Conservation (phyloP, 1,140 invertebrate species). For the Hydropsyche tenuis region DNA sequence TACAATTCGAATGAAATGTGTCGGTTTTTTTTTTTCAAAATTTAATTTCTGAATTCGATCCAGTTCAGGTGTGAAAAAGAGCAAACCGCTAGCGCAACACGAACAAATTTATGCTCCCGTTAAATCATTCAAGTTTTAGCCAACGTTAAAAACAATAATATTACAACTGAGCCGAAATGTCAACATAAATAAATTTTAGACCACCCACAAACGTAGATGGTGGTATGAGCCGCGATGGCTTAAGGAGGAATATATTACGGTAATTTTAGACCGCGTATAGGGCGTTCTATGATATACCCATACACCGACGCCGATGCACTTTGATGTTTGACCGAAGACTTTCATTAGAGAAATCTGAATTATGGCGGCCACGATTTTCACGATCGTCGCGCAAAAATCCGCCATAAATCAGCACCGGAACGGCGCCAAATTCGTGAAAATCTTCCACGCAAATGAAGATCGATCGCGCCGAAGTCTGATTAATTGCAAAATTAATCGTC, state of each 20-base stretch:
- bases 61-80: too few species aligned
- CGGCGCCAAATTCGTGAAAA: background rate
- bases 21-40: background rate
- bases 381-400: slow-evolving; percentile 3
- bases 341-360: slow-evolving; percentile 19
- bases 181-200: slow-evolving; percentile 26
- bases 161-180: slow-evolving; percentile 2
- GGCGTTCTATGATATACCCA: background rate
- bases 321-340: slow-evolving; percentile 24
- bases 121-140: slow-evolving; percentile 10
- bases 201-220: slow-evolving; percentile 15
- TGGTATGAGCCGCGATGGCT: background rate
- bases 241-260: slow-evolving; percentile 27
- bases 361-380: background rate
- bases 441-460: slow-evolving; percentile 19
- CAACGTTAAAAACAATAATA: slow-evolving; percentile 25
- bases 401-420: background rate
- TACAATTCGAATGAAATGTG: background rate
- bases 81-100: too few species aligned
- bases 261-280: slow-evolving; percentile 24
- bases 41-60: too few species aligned
- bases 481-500: slow-evolving; percentile 25
- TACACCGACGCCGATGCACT: too few species aligned
- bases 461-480: slow-evolving; percentile 12
- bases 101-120: background rate